These are phyloP conservation scores for Takifugu flavidus DNA, from an alignment of 2,113 vertebrate genomes.

Conservation along the genomic window DNA sequence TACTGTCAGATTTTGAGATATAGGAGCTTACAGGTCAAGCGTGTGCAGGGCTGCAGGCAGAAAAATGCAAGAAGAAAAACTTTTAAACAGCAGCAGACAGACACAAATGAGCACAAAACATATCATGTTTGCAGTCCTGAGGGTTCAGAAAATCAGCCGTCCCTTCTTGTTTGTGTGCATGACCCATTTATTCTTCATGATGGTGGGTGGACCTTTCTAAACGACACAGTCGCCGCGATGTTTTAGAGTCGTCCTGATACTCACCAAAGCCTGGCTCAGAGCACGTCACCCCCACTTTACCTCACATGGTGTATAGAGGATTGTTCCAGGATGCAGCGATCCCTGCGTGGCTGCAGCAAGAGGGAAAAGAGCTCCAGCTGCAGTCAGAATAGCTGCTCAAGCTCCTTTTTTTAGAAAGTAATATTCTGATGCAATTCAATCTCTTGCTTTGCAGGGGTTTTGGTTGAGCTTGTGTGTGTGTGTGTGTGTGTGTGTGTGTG, in stretches of 20 bases:
- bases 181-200: constrained; percentile 19
- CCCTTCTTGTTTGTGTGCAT: constrained; percentile 24
- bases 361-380: constrained; percentile 18
- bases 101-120: constrained; percentile 30
- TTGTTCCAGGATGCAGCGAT: constrained; percentile 21
- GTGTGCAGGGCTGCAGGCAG: background rate
- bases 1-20: constrained; percentile 17
- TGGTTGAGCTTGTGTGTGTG: constrained; percentile 16
- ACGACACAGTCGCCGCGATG: constrained; percentile 11
- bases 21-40: constrained; percentile 12
- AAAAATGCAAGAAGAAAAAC: background rate
- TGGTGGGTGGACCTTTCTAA: constrained; percentile 25
- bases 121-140: constrained; percentile 22
- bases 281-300: constrained; percentile 33
- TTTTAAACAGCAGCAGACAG: background rate
- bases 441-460: background rate
- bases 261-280: constrained; percentile 33
- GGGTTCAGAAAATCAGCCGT: constrained; percentile 36
- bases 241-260: constrained; percentile 19
- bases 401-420: constrained; percentile 16
- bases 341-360: constrained; percentile 6
- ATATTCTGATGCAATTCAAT: constrained; percentile 1
- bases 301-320: constrained; percentile 37
- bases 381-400: constrained; percentile 16
- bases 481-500: constrained; percentile 8